A percentile compares a stretch with the other conserved stretches of the same genome.
phyloP scores from a whole-genome alignment of 2,888 invertebrate species.

The Phengaris arion region DNA sequence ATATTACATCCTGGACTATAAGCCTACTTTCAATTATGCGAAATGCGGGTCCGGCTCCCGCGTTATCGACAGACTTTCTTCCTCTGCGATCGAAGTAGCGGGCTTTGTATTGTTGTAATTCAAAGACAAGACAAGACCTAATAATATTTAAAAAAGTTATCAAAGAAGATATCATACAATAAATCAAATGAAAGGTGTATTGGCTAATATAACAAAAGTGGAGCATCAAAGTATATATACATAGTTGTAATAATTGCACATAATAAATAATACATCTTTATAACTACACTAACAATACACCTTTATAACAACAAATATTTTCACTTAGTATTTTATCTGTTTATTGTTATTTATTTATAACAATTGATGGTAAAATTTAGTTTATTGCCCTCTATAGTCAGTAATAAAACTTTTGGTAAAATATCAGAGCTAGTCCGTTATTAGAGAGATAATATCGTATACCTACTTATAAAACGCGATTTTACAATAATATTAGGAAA shows the following conservation, averaged over 20 bases:
- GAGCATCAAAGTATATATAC: not conserved
- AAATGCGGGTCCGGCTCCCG: not conserved
- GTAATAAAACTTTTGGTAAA: not conserved
- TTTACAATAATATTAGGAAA: too few relatives aligned
- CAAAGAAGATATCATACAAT: not conserved
- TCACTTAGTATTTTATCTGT: slow-evolving; percentile 15
- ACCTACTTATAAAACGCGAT: not conserved
- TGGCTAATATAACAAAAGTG: not conserved
- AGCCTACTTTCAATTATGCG: not conserved
- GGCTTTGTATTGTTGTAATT: not conserved
- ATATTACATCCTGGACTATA: not conserved
- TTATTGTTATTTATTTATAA: slow-evolving; percentile 33
- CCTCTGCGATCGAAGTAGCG: not conserved
- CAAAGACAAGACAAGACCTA: not conserved
- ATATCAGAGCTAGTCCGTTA: not conserved
- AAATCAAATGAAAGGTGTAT: not conserved
- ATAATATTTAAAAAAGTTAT: too few relatives aligned
- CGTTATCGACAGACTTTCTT: not conserved
- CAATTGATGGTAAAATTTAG: not conserved
- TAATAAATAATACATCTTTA: slow-evolving; percentile 3
- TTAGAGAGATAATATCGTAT: not conserved
- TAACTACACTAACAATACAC: not conserved
- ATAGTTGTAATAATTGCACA: not conserved
- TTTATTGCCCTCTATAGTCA: slow-evolving; percentile 1
- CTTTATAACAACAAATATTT: slow-evolving; percentile 2